These are phyloP conservation scores for Phainopepla nitens DNA, from an alignment of 2,113 vertebrate species.

Conservation along the genomic window DNA sequence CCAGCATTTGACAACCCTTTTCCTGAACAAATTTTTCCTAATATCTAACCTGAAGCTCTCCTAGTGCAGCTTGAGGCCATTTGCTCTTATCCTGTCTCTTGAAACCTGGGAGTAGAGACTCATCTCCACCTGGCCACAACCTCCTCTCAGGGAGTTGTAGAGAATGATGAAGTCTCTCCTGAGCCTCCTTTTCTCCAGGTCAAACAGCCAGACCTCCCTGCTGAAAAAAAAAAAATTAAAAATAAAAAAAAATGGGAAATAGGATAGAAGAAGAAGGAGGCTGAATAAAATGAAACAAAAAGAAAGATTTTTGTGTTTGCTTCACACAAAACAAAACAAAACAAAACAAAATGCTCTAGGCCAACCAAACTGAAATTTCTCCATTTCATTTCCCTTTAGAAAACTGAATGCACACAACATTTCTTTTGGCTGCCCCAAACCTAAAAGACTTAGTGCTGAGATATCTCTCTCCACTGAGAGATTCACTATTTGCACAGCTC, in stretches of 20 bases:
- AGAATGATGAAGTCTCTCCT: too few relatives aligned
- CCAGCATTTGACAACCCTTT: background rate
- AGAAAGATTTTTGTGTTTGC: background rate
- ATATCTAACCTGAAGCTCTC: background rate
- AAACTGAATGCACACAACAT: background rate
- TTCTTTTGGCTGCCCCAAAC: background rate
- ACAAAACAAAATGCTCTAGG: background rate
- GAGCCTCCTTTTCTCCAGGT: background rate
- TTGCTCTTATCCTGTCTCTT: background rate
- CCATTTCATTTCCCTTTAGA: background rate
- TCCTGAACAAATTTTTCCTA: background rate
- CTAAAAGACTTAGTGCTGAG: background rate
- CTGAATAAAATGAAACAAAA: background rate
- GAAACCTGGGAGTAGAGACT: background rate
- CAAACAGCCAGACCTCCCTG: background rate
- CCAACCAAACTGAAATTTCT: background rate
- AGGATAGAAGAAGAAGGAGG: background rate
- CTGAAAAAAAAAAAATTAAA: too few relatives aligned
- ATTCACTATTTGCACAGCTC: background rate
- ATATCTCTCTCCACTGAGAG: fast-evolving
- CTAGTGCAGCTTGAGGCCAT: background rate
- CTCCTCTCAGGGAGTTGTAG: background rate
- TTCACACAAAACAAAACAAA: background rate
- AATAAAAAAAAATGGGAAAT: background rate
- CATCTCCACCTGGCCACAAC: background rate